Conservation (phyloP, 92 coral and sea anemone species). For the Phymanthus crucifer region DNA sequence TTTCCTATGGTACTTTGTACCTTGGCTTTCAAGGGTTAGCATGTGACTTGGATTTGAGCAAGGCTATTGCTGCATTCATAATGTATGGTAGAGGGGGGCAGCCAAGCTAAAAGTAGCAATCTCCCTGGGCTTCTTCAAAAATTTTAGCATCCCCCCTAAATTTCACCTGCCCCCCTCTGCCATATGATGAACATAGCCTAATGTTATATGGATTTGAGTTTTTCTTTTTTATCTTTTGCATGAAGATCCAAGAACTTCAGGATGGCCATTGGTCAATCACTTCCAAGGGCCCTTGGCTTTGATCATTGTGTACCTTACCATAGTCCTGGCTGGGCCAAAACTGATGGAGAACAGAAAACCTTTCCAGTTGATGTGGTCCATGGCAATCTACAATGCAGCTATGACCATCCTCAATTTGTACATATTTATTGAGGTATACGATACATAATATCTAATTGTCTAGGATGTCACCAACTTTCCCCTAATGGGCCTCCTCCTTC, state of each 20-base stretch:
- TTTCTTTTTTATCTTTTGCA: slow-evolving; percentile 1
- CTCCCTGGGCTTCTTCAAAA: too few relatives aligned
- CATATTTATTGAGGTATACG: slow-evolving; percentile 70
- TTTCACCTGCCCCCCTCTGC: too few relatives aligned
- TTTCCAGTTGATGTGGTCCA: slow-evolving; percentile 47
- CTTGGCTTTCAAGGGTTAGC: too few relatives aligned
- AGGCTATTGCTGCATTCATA: too few relatives aligned
- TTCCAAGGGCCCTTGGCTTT: slow-evolving; percentile 45
- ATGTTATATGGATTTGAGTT: not conserved
- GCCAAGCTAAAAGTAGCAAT: too few relatives aligned
- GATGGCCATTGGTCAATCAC: slow-evolving; percentile 76
- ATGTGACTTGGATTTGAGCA: too few relatives aligned
- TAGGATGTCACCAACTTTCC: too few relatives aligned
- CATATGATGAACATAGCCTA: too few relatives aligned
- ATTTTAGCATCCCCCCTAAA: too few relatives aligned
- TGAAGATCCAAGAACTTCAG: slow-evolving; percentile 71
- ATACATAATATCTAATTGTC: too few relatives aligned
- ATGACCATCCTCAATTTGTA: slow-evolving; percentile 74
- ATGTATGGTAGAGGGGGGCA: too few relatives aligned
- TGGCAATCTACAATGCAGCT: slow-evolving; percentile 76
- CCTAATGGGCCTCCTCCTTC: not conserved
- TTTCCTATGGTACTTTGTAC: too few relatives aligned
- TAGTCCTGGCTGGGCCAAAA: slow-evolving; percentile 66
- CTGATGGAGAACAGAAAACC: slow-evolving; percentile 73
- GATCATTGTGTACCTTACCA: slow-evolving; percentile 47